A percentile compares a stretch with the other conserved stretches of the same genome.
Evolutionary conservation across 2,888 invertebrate species (phyloP).

Genomic region (Drosophila affinis): DNA sequence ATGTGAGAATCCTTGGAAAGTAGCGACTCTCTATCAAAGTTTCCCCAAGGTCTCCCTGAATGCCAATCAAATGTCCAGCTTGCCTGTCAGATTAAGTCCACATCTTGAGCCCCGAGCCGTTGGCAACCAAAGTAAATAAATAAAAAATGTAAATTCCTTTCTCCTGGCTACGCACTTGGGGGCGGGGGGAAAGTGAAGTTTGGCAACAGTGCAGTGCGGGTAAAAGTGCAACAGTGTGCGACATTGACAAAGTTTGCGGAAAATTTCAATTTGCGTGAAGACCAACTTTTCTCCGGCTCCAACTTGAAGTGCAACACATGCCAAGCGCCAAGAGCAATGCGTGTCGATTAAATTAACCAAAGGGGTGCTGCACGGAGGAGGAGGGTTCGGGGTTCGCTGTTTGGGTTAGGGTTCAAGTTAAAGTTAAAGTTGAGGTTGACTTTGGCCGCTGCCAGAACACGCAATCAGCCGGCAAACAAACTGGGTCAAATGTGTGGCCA

Average conservation of each 20-base stretch:
- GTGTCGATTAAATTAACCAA: slow-evolving; percentile 78
- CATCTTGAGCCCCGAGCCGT: slow-evolving; percentile 35
- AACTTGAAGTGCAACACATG: slow-evolving; percentile 52
- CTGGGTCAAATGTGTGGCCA: slow-evolving; percentile 67
- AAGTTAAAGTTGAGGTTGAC: slow-evolving; percentile 64
- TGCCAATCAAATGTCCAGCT: slow-evolving; percentile 39
- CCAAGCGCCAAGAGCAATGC: slow-evolving; percentile 67
- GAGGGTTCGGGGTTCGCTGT: slow-evolving; percentile 32
- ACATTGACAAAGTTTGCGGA: slow-evolving; percentile 68
- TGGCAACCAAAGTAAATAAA: slow-evolving; percentile 25
- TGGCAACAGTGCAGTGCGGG: slow-evolving; percentile 37
- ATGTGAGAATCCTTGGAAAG: neutral
- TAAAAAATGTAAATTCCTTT: slow-evolving; percentile 56
- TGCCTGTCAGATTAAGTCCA: slow-evolving; percentile 38
- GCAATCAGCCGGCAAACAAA: slow-evolving; percentile 71
- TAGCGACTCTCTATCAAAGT: neutral
- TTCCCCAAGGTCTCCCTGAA: neutral
- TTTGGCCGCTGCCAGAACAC: slow-evolving; percentile 67
- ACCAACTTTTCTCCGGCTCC: neutral
- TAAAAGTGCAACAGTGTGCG: slow-evolving; percentile 72
- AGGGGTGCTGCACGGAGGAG: slow-evolving; percentile 10
- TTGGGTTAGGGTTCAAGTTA: slow-evolving; percentile 55
- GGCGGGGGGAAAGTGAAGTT: slow-evolving; percentile 19
- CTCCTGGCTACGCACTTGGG: slow-evolving; percentile 54
- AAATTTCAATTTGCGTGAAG: slow-evolving; percentile 66